Conservation (phyloP, 2,888 invertebrate genomes). For the Dasysyrphus albostriatus region DNA sequence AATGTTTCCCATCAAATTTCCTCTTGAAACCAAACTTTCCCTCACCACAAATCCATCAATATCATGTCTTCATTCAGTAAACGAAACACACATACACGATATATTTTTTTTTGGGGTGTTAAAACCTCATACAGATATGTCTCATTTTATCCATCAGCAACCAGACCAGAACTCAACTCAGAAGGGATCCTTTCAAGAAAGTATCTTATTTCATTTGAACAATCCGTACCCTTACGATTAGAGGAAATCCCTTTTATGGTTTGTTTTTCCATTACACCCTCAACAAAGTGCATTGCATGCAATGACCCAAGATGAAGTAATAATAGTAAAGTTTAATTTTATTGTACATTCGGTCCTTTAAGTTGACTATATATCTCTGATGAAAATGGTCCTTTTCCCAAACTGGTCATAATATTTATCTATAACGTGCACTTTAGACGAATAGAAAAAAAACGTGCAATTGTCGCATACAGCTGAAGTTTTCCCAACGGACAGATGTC, state of each 20-base stretch:
- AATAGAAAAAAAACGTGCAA: background rate
- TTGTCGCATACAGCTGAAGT: conserved; percentile 39
- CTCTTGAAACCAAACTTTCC: background rate
- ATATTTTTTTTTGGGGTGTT: conserved; percentile 9
- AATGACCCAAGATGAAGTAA: conserved; percentile 49
- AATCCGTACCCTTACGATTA: conserved; percentile 40
- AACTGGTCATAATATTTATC: conserved; percentile 72
- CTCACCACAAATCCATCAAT: conserved; percentile 26
- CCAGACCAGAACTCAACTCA: conserved; percentile 25
- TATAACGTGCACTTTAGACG: conserved; percentile 56
- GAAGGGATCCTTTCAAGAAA: conserved; percentile 7
- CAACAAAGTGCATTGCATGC: conserved; percentile 14
- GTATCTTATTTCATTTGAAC: conserved; percentile 66
- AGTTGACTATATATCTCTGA: conserved; percentile 24
- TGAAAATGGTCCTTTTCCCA: conserved; percentile 28
- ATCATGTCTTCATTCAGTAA: conserved; percentile 31
- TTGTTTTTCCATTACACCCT: conserved; percentile 49
- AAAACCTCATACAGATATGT: conserved; percentile 10
- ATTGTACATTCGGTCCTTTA: conserved; percentile 55
- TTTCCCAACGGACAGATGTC: conserved; percentile 66
- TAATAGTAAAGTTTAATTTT: conserved; percentile 58
- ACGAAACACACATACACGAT: conserved; percentile 1
- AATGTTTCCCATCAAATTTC: conserved; percentile 51
- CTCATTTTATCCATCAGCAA: conserved; percentile 15
- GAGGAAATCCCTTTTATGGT: conserved; percentile 55